Conservation (phyloP, 1,140 invertebrate genomes). For the Nymphalis io region DNA sequence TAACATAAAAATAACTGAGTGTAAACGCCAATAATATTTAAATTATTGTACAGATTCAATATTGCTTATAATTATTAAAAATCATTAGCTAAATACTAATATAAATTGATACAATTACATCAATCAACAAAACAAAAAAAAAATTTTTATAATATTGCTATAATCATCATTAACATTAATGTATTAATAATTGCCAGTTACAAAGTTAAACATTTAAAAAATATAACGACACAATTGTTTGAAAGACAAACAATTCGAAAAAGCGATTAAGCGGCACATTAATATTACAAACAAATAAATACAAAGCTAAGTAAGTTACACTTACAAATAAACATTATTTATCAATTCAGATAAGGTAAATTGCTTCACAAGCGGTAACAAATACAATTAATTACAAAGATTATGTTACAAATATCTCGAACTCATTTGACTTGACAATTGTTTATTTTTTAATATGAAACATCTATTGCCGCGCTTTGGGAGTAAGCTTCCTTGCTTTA, state of each 20-base stretch:
- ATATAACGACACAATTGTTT: neutral
- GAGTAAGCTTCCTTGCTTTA: no score
- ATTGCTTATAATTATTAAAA: neutral
- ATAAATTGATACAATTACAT: neutral
- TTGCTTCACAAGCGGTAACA: neutral
- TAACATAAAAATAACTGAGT: neutral
- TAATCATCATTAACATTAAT: neutral
- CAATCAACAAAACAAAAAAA: neutral
- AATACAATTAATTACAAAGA: neutral
- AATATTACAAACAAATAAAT: slow-evolving; percentile 13
- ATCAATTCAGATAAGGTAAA: slow-evolving; percentile 16
- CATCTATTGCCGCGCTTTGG: no score
- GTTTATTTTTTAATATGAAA: no score
- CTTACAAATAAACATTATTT: slow-evolving; percentile 15
- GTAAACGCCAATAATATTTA: neutral
- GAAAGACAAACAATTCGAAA: neutral
- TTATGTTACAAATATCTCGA: neutral
- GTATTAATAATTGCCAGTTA: neutral
- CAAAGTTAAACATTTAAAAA: neutral
- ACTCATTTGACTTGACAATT: no score
- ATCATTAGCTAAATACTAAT: no score
- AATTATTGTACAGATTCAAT: neutral
- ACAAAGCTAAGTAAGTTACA: neutral
- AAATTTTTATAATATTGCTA: neutral
- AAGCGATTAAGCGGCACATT: slow-evolving; percentile 9